Evolutionary conservation across 2,888 invertebrate genomes (phyloP).

Genomic region (Papilio demoleus): DNA sequence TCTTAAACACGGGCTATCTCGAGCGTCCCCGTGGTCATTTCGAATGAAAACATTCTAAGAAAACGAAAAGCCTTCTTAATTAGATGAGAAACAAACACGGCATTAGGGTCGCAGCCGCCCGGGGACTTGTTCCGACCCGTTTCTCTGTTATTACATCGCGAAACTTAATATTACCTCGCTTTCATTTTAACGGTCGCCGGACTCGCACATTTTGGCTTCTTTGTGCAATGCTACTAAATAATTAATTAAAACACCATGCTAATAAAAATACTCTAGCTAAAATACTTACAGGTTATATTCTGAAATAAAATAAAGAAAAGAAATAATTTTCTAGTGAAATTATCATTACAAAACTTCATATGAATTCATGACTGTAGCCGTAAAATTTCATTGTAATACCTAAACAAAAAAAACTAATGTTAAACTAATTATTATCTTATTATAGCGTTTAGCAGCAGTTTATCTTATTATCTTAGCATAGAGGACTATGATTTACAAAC

Average conservation of each 20-base stretch:
- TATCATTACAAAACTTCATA: too few species aligned
- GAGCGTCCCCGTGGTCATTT: slow-evolving; percentile 44
- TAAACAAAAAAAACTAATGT: too few species aligned
- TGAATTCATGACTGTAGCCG: too few species aligned
- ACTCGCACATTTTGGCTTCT: slow-evolving; percentile 30
- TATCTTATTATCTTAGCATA: too few species aligned
- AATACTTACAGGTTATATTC: background rate
- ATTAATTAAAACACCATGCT: slow-evolving; percentile 39
- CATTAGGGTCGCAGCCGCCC: slow-evolving; percentile 63
- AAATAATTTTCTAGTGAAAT: too few species aligned
- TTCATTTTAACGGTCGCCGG: slow-evolving; percentile 52
- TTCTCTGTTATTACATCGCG: slow-evolving; percentile 55
- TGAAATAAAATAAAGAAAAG: background rate
- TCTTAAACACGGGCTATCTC: slow-evolving; percentile 33
- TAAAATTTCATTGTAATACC: too few species aligned
- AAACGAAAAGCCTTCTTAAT: slow-evolving; percentile 65
- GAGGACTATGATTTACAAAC: too few species aligned
- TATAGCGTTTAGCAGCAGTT: too few species aligned
- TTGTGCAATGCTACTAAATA: slow-evolving; percentile 27
- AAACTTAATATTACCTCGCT: slow-evolving; percentile 54
- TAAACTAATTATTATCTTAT: too few species aligned
- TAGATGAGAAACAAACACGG: slow-evolving; percentile 71
- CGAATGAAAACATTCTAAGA: slow-evolving; percentile 65
- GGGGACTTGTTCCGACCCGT: slow-evolving; percentile 53
- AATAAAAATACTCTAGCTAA: slow-evolving; percentile 4